A percentile compares a stretch with the other conserved stretches of the same genome.
phyloP scores from a whole-genome alignment of 2,888 invertebrate genomes.

The Metallyticus violacea region DNA sequence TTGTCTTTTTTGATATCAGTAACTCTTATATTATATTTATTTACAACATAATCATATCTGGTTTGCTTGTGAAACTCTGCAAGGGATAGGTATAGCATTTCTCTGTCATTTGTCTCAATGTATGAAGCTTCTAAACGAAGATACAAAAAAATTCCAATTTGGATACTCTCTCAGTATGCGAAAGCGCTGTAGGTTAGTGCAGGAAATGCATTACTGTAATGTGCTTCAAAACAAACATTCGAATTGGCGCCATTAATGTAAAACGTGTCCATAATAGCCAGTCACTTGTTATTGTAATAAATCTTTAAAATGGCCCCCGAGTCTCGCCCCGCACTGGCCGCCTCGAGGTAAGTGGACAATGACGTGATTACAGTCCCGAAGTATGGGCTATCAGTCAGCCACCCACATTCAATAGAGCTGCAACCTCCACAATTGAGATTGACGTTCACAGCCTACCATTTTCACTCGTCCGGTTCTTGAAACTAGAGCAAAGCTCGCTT shows the following conservation, averaged over 20 bases:
- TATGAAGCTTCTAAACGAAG: too few relatives aligned
- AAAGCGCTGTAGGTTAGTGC: too few relatives aligned
- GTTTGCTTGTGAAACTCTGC: too few relatives aligned
- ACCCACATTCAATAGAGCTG: background rate
- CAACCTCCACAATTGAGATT: background rate
- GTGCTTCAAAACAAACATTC: background rate
- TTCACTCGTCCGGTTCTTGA: background rate
- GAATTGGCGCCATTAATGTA: background rate
- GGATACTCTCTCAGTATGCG: too few relatives aligned
- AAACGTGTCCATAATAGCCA: background rate
- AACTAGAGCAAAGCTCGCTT: background rate
- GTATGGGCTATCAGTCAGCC: background rate
- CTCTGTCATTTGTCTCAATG: too few relatives aligned
- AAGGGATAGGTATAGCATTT: too few relatives aligned
- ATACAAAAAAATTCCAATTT: too few relatives aligned
- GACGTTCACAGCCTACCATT: background rate
- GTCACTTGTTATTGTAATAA: background rate
- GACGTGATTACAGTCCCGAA: background rate
- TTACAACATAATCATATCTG: too few relatives aligned
- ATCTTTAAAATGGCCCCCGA: background rate
- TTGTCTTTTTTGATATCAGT: too few relatives aligned
- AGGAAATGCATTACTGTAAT: background rate
- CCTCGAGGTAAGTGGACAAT: background rate
- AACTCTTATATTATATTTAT: too few relatives aligned
- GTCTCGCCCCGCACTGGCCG: background rate